Evolutionary conservation across 2,113 vertebrate species (phyloP).

Genomic region (Percopsis transmontana): DNA sequence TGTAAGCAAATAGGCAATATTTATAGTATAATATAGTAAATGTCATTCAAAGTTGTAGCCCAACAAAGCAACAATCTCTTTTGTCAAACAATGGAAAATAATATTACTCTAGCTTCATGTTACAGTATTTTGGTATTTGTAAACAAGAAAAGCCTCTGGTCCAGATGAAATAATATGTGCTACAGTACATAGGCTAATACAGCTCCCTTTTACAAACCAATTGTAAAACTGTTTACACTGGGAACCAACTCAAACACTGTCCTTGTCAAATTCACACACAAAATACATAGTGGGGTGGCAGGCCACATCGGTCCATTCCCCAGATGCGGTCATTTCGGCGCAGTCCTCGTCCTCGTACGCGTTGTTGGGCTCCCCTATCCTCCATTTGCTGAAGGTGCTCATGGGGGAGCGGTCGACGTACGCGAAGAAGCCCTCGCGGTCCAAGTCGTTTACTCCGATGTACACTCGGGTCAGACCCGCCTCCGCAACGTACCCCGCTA

Average conservation of each 20-base stretch:
- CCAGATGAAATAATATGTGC: neutral
- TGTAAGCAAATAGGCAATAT: no score
- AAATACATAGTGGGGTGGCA: conserved; percentile 96
- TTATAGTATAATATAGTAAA: no score
- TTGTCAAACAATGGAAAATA: no score
- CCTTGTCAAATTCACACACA: conserved; percentile 96
- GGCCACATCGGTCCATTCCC: conserved; percentile 96
- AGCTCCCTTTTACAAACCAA: neutral
- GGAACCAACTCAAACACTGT: conserved; percentile 76
- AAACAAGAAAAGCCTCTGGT: neutral
- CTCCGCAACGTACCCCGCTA: conserved; percentile 88
- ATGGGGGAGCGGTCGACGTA: conserved; percentile 90
- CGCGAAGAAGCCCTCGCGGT: conserved; percentile 87
- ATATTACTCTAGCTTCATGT: conserved; percentile 5
- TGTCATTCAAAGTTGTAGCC: no score
- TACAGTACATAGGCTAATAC: no score
- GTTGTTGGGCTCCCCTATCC: conserved; percentile 92
- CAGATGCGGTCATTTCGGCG: conserved; percentile 90
- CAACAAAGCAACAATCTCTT: no score
- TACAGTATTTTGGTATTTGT: conserved; percentile 36
- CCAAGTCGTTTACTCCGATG: conserved; percentile 93
- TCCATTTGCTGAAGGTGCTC: conserved; percentile 96
- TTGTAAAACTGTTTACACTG: neutral
- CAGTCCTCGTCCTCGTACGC: conserved; percentile 96
- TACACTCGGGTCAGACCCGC: conserved; percentile 90